phyloP scores from a whole-genome alignment of 2,113 vertebrate species.

The Hystrix cristata region DNA sequence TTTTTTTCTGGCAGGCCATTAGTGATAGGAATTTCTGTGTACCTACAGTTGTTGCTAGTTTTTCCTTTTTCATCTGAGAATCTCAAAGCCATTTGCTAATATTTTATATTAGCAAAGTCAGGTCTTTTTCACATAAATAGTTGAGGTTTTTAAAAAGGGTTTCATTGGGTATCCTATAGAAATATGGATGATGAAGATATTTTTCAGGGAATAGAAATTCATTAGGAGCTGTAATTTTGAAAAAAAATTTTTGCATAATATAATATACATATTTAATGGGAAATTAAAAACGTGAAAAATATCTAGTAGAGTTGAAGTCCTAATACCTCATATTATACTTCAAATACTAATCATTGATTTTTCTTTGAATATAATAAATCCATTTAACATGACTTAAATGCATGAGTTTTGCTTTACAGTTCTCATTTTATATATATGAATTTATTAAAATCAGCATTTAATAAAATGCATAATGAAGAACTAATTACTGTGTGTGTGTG shows the following conservation, averaged over 20 bases:
- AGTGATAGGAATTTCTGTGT: conserved; percentile 41
- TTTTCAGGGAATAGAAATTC: conserved; percentile 48
- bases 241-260: background rate
- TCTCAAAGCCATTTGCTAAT: conserved; percentile 18
- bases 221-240: conserved; percentile 31
- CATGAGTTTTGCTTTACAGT: conserved; percentile 34
- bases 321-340: background rate
- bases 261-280: background rate
- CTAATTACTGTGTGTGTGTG: background rate
- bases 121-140: background rate
- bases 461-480: background rate
- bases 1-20: conserved; percentile 21
- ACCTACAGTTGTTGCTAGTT: conserved; percentile 12
- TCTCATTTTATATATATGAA: conserved; percentile 14
- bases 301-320: background rate
- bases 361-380: conserved; percentile 20
- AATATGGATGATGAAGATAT: background rate
- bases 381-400: conserved; percentile 41
- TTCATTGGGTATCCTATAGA: background rate
- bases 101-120: too few species aligned
- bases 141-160: conserved; percentile 36
- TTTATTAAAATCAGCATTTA: conserved; percentile 44
- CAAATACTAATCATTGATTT: conserved; percentile 55
- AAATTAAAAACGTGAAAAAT: conserved; percentile 27
- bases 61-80: conserved; percentile 38